Conservation (phyloP, 2,888 invertebrate genomes). For the Eilema depressum region DNA sequence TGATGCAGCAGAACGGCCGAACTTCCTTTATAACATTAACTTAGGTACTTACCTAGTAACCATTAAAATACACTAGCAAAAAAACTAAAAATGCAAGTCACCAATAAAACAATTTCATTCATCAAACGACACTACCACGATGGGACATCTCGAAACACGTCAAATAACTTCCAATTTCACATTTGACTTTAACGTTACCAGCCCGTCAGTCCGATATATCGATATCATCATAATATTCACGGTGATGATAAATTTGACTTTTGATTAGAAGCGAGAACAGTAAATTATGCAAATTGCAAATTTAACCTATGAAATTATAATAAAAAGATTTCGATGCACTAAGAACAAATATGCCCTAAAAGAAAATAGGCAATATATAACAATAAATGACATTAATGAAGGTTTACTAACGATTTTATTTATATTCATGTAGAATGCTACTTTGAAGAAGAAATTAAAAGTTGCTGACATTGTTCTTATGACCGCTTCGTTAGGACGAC, state of each 20-base stretch:
- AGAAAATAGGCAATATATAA: constrained; percentile 23
- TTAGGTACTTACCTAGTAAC: neutral
- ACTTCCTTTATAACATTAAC: neutral
- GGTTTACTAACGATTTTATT: neutral
- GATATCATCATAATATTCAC: constrained; percentile 29
- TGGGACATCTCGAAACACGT: constrained; percentile 62
- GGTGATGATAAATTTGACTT: constrained; percentile 46
- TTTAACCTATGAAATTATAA: constrained; percentile 42
- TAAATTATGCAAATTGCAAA: constrained; percentile 46
- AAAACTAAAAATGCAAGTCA: constrained; percentile 70
- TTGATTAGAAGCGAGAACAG: constrained; percentile 46
- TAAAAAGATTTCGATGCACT: constrained; percentile 35
- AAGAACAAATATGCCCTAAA: constrained; percentile 32
- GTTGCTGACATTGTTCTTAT: no score
- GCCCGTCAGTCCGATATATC: constrained; percentile 43
- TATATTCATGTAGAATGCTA: neutral
- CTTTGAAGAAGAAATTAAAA: no score
- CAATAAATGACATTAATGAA: constrained; percentile 13
- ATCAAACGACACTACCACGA: constrained; percentile 63
- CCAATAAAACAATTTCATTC: constrained; percentile 67
- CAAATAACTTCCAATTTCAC: constrained; percentile 58
- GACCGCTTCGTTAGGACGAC: no score
- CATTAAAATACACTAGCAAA: constrained; percentile 39
- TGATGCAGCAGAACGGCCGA: no score
- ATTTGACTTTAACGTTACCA: constrained; percentile 57